A percentile compares a stretch with the other conserved stretches of the same genome.
Conservation (phyloP, 2,888 invertebrate genomes). For the Halocaridina rubra region DNA sequence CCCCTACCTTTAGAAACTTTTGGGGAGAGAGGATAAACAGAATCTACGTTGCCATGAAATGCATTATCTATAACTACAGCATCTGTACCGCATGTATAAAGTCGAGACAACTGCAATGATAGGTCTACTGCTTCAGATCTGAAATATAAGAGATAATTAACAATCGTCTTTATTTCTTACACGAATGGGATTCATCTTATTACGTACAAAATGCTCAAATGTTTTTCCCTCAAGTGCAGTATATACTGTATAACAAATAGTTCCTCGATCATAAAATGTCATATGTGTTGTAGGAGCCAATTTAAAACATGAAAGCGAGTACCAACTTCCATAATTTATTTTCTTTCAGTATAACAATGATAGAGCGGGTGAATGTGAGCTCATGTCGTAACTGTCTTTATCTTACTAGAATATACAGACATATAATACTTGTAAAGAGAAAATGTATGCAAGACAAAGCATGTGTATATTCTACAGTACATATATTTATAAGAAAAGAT, state of each 20-base stretch:
- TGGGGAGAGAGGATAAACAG: constrained; percentile 69
- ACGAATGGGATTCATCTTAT: not conserved
- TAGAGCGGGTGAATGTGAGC: too few relatives aligned
- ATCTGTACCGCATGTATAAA: constrained; percentile 71
- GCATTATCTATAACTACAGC: constrained; percentile 70
- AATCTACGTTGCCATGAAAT: constrained; percentile 71
- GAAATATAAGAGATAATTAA: constrained; percentile 66
- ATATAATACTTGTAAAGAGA: too few relatives aligned
- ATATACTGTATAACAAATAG: not conserved
- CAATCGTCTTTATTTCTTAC: not conserved
- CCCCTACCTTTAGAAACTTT: constrained; percentile 64
- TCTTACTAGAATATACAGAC: too few relatives aligned
- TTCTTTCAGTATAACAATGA: too few relatives aligned
- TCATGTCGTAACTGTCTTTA: too few relatives aligned
- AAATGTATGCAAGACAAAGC: too few relatives aligned
- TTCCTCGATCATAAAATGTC: not conserved
- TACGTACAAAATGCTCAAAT: not conserved
- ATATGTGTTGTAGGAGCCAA: not conserved
- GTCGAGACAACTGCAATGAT: constrained; percentile 72
- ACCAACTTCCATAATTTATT: not conserved
- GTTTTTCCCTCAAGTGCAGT: not conserved
- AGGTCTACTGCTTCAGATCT: constrained; percentile 75
- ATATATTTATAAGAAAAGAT: too few relatives aligned
- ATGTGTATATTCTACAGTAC: too few relatives aligned
- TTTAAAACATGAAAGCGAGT: not conserved